Evolutionary conservation across 2,888 invertebrate genomes (phyloP).

Genomic region (Byasa hedistus): DNA sequence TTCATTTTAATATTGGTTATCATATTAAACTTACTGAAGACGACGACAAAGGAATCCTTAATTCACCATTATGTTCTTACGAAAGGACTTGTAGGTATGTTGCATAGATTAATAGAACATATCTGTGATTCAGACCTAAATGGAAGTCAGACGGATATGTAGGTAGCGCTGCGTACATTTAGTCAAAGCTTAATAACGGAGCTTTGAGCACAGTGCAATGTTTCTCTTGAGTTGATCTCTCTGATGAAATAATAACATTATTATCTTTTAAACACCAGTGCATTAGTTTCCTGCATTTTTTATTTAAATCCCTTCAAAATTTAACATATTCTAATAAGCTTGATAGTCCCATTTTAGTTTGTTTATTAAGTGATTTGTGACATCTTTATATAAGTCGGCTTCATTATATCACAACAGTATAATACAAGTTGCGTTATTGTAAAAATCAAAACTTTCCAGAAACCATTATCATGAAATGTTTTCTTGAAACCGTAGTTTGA

Average conservation of each 20-base stretch:
- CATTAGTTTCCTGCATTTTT: not conserved
- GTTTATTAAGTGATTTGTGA: too few relatives aligned
- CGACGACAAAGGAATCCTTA: too few relatives aligned
- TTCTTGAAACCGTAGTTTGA: too few relatives aligned
- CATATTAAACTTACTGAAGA: too few relatives aligned
- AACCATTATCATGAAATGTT: too few relatives aligned
- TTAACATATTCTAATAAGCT: not conserved
- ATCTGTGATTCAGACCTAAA: conserved; percentile 11
- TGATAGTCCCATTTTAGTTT: not conserved
- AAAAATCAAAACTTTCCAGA: too few relatives aligned
- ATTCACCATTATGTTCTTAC: too few relatives aligned
- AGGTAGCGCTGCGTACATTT: conserved; percentile 8
- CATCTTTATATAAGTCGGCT: too few relatives aligned
- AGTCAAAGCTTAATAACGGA: conserved; percentile 21
- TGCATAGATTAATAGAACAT: not conserved
- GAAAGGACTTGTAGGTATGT: too few relatives aligned
- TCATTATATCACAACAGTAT: not conserved
- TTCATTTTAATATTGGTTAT: too few relatives aligned
- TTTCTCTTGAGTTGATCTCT: not conserved
- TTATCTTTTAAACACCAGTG: not conserved
- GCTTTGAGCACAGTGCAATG: conserved; percentile 19
- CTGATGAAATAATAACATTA: conserved; percentile 7
- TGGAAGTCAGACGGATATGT: conserved; percentile 8
- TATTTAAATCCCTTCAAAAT: too few relatives aligned
- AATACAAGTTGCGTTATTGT: not conserved